Base-by-base conservation (phyloP, 2,888 invertebrate genomes). In the Tinea pellionella region DNA sequence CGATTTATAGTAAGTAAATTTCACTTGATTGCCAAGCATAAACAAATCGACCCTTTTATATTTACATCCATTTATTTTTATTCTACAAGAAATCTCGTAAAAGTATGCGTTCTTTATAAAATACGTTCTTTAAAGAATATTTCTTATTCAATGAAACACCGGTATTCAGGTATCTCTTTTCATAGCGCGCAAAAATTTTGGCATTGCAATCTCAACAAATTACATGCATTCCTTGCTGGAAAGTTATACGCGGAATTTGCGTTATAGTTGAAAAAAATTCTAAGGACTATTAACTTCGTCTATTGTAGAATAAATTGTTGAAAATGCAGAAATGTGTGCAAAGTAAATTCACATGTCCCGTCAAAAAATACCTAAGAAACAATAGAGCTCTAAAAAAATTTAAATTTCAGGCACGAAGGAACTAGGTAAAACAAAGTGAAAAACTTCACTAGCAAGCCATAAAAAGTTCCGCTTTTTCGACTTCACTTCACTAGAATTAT, bases 391-490 rank as follows among this genome's bases (percentile, higher is more conserved):
- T n/a, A 47, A 18, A 24, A 53, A 53, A 6, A 7, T 12, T 18
- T 4, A 53, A 53, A 53, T 53, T 24, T 53, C 19, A 53, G 4
- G 2, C 53, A 53, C 24, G 24, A 13, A 32, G 32, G 57, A 32
- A 30, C 11, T 12, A 7, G 32, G 57, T 29, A 57, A 24, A n/a
- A n/a, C 29, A 29, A 56, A 56, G 30, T 56, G 30, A 56, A 56
- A 56, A 56, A 56, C 29, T 56, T 11, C 56, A 56, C 56, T 56
- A 56, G 29, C 57, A 57, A 57, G 30, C n/a, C 57, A 8, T 32
- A 12, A 55, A 55, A 57, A 13, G n/a, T 32, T 56, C 29, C 9
- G 4, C 15, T 16, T 57, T 57, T 57, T 32, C 1, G 1, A 57
- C 29, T 57, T 57, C 53, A 24, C 47, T 47, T n/a, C 53, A 24